These are phyloP conservation scores for Athetis lepigone DNA, from an alignment of 2,888 invertebrate genomes.

Conservation along the genomic window DNA sequence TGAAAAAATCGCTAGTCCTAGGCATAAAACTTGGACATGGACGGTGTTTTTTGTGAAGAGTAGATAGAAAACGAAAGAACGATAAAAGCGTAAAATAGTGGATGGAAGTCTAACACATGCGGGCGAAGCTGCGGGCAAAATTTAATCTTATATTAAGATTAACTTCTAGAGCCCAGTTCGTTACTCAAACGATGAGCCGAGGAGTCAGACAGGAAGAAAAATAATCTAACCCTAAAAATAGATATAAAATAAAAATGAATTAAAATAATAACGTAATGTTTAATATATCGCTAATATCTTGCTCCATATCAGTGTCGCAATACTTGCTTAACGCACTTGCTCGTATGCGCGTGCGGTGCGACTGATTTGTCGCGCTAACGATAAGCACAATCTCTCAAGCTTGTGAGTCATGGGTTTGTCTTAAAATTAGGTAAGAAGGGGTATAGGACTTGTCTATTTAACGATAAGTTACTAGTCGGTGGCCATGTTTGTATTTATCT, in stretches of 20 bases:
- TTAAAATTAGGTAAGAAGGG: conserved; percentile 34
- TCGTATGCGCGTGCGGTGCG: conserved; percentile 35
- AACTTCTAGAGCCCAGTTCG: no score
- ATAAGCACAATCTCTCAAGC: conserved; percentile 51
- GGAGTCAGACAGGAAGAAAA: neutral
- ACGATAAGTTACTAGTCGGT: neutral
- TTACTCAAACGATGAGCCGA: no score
- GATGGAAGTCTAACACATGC: no score
- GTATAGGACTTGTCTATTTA: neutral
- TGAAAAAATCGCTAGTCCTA: no score
- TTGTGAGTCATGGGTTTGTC: conserved; percentile 43
- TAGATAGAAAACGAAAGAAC: no score
- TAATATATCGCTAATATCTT: conserved; percentile 41
- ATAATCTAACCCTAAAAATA: neutral
- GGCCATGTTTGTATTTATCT: no score
- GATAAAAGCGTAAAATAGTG: no score
- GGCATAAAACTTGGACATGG: no score
- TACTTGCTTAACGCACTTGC: conserved; percentile 51
- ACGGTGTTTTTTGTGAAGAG: no score
- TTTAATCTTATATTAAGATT: no score
- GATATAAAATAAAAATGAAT: neutral
- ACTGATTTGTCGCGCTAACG: conserved; percentile 50
- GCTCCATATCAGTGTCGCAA: conserved; percentile 44
- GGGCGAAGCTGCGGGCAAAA: no score
- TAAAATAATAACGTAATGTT: neutral